These are phyloP conservation scores for Symphodus melops DNA, from an alignment of 2,113 vertebrate genomes.

Conservation along the genomic window DNA sequence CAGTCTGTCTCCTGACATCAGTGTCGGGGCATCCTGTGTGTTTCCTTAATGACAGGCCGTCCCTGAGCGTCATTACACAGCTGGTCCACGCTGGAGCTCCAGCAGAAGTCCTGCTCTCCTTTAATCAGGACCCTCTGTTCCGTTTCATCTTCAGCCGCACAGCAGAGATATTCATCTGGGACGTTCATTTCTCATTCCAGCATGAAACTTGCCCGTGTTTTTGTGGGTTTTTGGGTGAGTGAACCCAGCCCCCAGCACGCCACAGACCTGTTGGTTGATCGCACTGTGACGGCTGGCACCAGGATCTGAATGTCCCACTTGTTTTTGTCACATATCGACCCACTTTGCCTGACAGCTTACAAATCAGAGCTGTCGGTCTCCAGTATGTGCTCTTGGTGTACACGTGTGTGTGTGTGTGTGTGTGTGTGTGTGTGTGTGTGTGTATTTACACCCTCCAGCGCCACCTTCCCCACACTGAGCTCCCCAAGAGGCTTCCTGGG, in stretches of 20 bases:
- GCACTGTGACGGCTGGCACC: slow-evolving; percentile 45
- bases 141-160: not conserved
- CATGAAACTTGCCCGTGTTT: slow-evolving; percentile 33
- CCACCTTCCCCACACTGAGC: slow-evolving; percentile 51
- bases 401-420: no score
- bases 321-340: slow-evolving; percentile 79
- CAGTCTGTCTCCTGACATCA: slow-evolving; percentile 24
- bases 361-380: slow-evolving; percentile 65
- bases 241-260: slow-evolving; percentile 24
- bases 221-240: slow-evolving; percentile 16
- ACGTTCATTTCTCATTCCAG: slow-evolving; percentile 30
- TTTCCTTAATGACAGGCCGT: slow-evolving; percentile 36
- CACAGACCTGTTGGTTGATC: slow-evolving; percentile 52
- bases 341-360: slow-evolving; percentile 72
- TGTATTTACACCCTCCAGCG: slow-evolving; percentile 63
- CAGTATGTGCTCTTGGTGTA: slow-evolving; percentile 18
- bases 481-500: slow-evolving; percentile 67
- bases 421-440: slow-evolving; percentile 19
- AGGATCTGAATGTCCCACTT: slow-evolving; percentile 63
- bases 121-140: not conserved
- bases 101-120: slow-evolving; percentile 25
- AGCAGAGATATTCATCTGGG: slow-evolving; percentile 17
- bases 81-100: slow-evolving; percentile 16
- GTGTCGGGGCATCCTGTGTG: slow-evolving; percentile 30
- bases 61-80: slow-evolving; percentile 40